These are phyloP conservation scores for Metalampra italica DNA, from an alignment of 2,888 invertebrate genomes.

Conservation along the genomic window DNA sequence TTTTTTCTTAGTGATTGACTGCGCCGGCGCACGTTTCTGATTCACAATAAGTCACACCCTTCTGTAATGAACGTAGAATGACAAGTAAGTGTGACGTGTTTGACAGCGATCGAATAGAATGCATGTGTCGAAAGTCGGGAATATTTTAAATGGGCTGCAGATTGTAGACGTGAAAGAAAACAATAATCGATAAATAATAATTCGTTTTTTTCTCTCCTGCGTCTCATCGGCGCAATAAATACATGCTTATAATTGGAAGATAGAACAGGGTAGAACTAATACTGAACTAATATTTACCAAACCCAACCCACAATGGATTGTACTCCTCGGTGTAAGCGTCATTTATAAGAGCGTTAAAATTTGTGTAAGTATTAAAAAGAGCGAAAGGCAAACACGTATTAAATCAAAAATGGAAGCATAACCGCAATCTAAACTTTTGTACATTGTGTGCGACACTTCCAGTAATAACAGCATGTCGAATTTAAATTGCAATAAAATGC, in stretches of 20 bases:
- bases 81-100: not conserved
- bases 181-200: no score
- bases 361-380: no score
- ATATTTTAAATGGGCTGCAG: not conserved
- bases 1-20: not conserved
- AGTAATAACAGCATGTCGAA: slow-evolving; percentile 6
- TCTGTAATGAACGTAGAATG: not conserved
- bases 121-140: not conserved
- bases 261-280: no score
- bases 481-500: slow-evolving; percentile 10
- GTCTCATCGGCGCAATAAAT: no score
- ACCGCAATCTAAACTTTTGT: not conserved
- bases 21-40: not conserved
- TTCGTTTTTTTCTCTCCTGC: no score
- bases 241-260: no score
- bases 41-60: not conserved
- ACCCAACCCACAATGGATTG: no score
- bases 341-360: no score
- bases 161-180: no score
- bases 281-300: no score
- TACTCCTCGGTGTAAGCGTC: no score
- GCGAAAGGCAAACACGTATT: no score
- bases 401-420: not conserved
- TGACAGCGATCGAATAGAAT: not conserved
- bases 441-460: slow-evolving; percentile 9